A percentile compares a stretch with the other conserved stretches of the same genome.
Evolutionary conservation across 2,113 vertebrate genomes (phyloP).

Genomic region (Speoplatyrhinus poulsoni): DNA sequence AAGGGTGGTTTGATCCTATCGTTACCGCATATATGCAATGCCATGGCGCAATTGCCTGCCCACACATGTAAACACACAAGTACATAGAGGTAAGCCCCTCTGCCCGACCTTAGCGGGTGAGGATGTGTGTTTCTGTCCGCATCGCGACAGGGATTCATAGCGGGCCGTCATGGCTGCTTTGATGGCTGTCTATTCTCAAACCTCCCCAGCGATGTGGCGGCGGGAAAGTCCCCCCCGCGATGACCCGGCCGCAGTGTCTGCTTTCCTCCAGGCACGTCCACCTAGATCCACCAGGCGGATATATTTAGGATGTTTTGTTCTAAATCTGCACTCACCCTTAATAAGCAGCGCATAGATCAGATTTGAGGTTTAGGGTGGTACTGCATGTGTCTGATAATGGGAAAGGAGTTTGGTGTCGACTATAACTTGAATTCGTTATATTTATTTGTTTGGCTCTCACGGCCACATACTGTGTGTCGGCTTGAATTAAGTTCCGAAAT

Average conservation of each 20-base stretch:
- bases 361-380: constrained; percentile 9
- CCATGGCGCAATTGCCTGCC: constrained; percentile 7
- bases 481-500: too few relatives aligned
- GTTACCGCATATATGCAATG: constrained; percentile 27
- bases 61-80: constrained; percentile 10
- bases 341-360: constrained; percentile 15
- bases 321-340: too few relatives aligned
- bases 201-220: constrained; percentile 24
- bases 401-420: too few relatives aligned
- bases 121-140: constrained; percentile 35
- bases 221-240: constrained; percentile 71
- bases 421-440: too few relatives aligned
- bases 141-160: constrained; percentile 21
- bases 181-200: constrained; percentile 68
- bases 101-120: constrained; percentile 1
- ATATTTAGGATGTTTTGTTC: constrained; percentile 44
- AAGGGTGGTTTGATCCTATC: constrained; percentile 18
- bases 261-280: constrained; percentile 56
- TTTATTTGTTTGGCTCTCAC: too few relatives aligned
- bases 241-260: constrained; percentile 58
- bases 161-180: constrained; percentile 31
- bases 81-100: constrained; percentile 21
- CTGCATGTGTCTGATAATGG: constrained; percentile 10
- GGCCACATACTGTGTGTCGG: too few relatives aligned
- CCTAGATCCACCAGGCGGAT: constrained; percentile 28